Evolutionary conservation across 2,113 vertebrate species (phyloP).

Genomic region (Labeo catla): DNA sequence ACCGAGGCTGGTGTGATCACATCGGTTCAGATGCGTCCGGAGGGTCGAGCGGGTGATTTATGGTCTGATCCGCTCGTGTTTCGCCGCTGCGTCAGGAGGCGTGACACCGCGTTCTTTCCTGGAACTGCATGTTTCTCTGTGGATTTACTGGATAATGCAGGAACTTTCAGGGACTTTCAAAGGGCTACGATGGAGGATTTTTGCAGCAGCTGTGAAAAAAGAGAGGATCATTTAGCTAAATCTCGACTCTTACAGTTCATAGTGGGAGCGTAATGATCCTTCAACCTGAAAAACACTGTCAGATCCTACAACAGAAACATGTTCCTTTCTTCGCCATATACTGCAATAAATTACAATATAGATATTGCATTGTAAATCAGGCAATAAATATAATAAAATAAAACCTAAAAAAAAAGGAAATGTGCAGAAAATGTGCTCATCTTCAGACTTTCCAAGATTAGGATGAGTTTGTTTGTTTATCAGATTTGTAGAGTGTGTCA

Average conservation of each 20-base stretch:
- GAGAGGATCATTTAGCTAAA: neutral
- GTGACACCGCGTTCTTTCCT: neutral
- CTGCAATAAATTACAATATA: neutral
- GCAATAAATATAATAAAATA: neutral
- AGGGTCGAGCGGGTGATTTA: neutral
- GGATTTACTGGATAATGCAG: neutral
- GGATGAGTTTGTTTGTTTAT: no score
- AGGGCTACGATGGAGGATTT: neutral
- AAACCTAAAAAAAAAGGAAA: no score
- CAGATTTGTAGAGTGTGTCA: no score
- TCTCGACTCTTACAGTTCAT: neutral
- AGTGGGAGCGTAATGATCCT: no score
- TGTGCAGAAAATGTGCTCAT: neutral
- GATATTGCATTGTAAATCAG: neutral
- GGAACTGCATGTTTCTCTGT: neutral
- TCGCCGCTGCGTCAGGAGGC: neutral
- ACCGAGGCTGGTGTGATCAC: neutral
- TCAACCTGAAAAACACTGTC: neutral
- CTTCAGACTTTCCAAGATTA: neutral
- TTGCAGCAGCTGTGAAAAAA: neutral
- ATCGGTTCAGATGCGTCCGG: neutral
- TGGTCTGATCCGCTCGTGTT: neutral
- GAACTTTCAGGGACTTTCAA: neutral
- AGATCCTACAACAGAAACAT: neutral
- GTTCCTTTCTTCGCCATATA: neutral